Conservation (phyloP, 2,113 vertebrate genomes). For the Nibea coibor region DNA sequence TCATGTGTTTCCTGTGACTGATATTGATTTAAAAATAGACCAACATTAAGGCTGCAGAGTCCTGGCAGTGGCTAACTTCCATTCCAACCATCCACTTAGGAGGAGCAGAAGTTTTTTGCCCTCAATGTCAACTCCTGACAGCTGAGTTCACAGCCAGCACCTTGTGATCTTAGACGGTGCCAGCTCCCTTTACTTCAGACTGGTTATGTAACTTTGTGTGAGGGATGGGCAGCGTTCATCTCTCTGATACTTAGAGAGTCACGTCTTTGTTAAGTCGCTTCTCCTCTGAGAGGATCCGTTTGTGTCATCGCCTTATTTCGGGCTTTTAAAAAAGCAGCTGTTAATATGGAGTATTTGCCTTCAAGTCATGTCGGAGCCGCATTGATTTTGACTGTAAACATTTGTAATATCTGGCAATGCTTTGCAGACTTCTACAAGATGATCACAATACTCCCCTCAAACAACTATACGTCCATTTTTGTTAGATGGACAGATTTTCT, state of each 20-base stretch:
- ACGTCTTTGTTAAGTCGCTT: constrained; percentile 45
- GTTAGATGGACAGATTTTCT: no score
- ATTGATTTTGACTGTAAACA: background rate
- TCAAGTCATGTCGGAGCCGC: background rate
- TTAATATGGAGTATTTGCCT: background rate
- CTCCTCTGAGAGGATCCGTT: constrained; percentile 7
- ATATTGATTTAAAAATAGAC: constrained; percentile 68
- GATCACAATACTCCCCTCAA: no score
- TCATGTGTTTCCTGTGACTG: constrained; percentile 51
- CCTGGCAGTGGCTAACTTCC: constrained; percentile 28
- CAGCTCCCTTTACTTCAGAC: constrained; percentile 52
- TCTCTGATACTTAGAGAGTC: constrained; percentile 9
- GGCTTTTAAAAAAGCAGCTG: background rate
- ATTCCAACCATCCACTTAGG: constrained; percentile 30
- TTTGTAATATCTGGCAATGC: background rate
- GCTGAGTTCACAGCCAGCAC: constrained; percentile 44
- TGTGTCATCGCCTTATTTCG: constrained; percentile 6
- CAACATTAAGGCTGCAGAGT: constrained; percentile 42
- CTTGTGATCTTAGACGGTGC: constrained; percentile 59
- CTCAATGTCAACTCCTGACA: constrained; percentile 48
- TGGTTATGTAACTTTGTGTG: constrained; percentile 60
- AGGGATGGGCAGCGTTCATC: constrained; percentile 4
- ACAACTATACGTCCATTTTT: no score
- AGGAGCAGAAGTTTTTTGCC: constrained; percentile 35
- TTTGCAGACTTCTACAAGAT: no score